phyloP scores from a whole-genome alignment of 2,113 vertebrate genomes.

The Crotalus helleri region DNA sequence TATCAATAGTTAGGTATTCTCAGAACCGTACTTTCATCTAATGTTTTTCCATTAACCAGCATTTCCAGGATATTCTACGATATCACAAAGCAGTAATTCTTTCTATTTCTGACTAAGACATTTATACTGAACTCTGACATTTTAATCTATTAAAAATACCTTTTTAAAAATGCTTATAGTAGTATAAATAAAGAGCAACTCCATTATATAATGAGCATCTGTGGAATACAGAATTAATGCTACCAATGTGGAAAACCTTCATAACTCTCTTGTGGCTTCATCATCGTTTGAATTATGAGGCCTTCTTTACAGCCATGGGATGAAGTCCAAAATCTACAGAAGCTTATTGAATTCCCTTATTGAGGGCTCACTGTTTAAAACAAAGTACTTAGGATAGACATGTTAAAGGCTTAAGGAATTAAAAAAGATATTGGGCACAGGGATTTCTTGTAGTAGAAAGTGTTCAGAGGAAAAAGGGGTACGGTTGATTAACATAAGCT shows the following conservation, averaged over 20 bases:
- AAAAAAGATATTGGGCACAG: slow-evolving; percentile 54
- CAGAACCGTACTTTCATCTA: slow-evolving; percentile 17
- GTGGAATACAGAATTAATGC: slow-evolving; percentile 72
- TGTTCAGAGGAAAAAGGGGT: slow-evolving; percentile 50
- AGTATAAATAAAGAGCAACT: slow-evolving; percentile 67
- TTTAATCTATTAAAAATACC: slow-evolving; percentile 66
- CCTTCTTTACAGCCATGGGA: slow-evolving; percentile 67
- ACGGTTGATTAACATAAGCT: slow-evolving; percentile 47
- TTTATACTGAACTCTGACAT: slow-evolving; percentile 66
- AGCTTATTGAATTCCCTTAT: slow-evolving; percentile 66
- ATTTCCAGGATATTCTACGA: slow-evolving; percentile 59
- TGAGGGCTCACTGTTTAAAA: slow-evolving; percentile 67
- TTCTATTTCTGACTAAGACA: slow-evolving; percentile 60
- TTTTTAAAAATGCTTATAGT: slow-evolving; percentile 54
- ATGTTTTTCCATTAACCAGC: slow-evolving; percentile 30
- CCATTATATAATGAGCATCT: slow-evolving; percentile 67
- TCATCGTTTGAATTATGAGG: slow-evolving; percentile 71
- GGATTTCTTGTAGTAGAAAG: slow-evolving; percentile 54
- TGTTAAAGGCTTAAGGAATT: slow-evolving; percentile 59
- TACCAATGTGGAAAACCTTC: slow-evolving; percentile 68
- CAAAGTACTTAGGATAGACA: slow-evolving; percentile 70
- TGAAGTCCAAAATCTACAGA: slow-evolving; percentile 68
- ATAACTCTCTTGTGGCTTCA: slow-evolving; percentile 71
- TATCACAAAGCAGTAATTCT: slow-evolving; percentile 68
- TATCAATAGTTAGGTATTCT: not conserved